Evolutionary conservation across 1,140 invertebrate genomes (phyloP), one percentile per base, ranked within the genome.

Genomic region (Sitodiplosis mosellana): DNA sequence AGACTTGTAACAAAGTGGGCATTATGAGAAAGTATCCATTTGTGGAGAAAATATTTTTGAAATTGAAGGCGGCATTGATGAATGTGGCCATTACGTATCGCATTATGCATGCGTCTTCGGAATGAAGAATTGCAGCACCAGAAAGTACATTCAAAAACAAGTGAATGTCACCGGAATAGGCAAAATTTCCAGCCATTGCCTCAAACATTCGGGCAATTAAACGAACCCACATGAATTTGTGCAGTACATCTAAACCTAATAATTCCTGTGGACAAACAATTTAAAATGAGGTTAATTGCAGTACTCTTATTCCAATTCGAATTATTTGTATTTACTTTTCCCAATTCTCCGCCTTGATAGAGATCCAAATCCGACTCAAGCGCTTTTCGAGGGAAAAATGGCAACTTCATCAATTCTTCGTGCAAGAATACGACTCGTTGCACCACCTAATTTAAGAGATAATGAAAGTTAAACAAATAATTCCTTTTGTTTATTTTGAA

Each of bases 171-270:
- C 87, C 84, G 0, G 92, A 94, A 62, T 95, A 96, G 1, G 91
- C 92, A 60, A 98, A 97, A 59, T 98, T 96, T 14, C 88, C 88
- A 3, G 90, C 89, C 91, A 99, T 99, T 0, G 90, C 90, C 68
- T 93, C 89, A 62, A 99, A 99, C 91, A 99, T 95, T 43, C 90
- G 76, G 0, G 87, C 83, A 54, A 99, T 93, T 18, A 99, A 68
- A 52, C 91, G 83, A 1, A 94, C 87, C 95, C 95, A 99, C 77
- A 92, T 91, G 59, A 95, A 94, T 67, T 99, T 99, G 64, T 99
- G 94, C 50, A 98, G 71, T 0, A 95, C 87, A 65, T 99, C 95
- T 50, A 99, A 68, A 2, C 90, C 89, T 43, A 93, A 75, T 33
- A 99, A 68, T 60, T 95, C 89, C 78, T 84, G 53, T 51, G 51